Conservation (phyloP, 2,797 vertebrate species). For the Bucorvus abyssinicus region DNA sequence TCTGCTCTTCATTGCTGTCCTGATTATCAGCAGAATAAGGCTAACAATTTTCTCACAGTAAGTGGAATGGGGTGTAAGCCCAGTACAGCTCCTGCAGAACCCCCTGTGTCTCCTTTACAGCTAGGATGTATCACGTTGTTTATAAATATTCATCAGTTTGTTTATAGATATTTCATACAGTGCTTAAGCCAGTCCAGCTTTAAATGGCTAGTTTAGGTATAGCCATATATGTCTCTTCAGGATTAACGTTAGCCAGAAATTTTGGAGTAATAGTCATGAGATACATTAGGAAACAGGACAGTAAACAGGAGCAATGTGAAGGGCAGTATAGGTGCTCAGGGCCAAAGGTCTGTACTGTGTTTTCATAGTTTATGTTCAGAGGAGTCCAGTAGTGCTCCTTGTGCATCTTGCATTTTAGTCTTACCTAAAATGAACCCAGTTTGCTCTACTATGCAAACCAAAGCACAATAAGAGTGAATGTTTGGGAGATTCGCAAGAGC, state of each 20-base stretch:
- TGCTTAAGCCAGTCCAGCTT: not conserved
- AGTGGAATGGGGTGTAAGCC: not conserved
- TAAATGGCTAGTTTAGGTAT: not conserved
- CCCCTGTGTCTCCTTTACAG: not conserved
- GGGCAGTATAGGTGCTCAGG: not conserved
- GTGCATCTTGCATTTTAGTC: not conserved
- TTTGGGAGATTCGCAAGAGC: not conserved
- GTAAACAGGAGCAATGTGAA: not conserved
- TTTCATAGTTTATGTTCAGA: not conserved
- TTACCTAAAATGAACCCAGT: not conserved
- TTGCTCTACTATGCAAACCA: not conserved
- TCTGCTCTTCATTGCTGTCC: not conserved
- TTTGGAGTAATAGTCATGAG: not conserved
- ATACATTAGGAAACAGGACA: not conserved
- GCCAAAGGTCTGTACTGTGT: not conserved
- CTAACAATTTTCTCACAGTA: not conserved
- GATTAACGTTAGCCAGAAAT: not conserved
- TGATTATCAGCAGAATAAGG: not conserved
- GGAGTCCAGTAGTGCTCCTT: not conserved
- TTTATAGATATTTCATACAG: not conserved
- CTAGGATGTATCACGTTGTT: not conserved
- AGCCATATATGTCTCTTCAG: not conserved
- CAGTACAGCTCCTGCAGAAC: not conserved
- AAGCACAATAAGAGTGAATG: not conserved
- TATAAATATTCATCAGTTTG: not conserved